Evolutionary conservation across 2,888 invertebrate genomes (phyloP).

Genomic region (Acrobasis suavella): DNA sequence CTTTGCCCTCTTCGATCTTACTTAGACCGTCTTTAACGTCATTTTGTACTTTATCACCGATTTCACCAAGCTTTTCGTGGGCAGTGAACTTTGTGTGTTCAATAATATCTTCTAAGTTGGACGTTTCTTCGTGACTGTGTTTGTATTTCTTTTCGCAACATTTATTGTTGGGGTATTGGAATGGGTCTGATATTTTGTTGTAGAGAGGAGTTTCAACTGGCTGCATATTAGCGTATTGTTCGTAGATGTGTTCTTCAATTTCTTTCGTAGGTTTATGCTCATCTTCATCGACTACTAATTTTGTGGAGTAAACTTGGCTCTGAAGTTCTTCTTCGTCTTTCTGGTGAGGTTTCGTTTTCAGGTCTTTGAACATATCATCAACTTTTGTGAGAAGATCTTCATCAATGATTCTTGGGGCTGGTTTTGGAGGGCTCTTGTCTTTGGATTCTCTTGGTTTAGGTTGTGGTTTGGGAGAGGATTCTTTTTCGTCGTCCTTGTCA

Average conservation of each 20-base stretch:
- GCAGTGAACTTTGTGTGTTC: conserved; percentile 71
- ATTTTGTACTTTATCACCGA: conserved; percentile 52
- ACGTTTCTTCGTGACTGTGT: conserved; percentile 73
- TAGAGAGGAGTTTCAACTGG: conserved; percentile 69
- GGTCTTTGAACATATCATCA: conserved; percentile 78
- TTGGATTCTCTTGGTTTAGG: conserved; percentile 42
- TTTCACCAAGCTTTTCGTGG: conserved; percentile 62
- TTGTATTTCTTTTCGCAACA: conserved; percentile 68
- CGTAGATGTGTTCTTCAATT: conserved; percentile 61
- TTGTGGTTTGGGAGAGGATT: conserved; percentile 53
- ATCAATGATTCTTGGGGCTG: conserved; percentile 70
- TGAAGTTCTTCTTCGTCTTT: conserved; percentile 63
- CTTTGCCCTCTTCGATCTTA: conserved; percentile 62
- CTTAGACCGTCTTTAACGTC: conserved; percentile 56
- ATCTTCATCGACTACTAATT: conserved; percentile 72
- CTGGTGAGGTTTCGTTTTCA: conserved; percentile 59
- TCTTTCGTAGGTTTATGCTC: conserved; percentile 44
- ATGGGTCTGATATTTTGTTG: conserved; percentile 59
- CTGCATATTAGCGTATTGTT: conserved; percentile 73
- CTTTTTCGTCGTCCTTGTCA: conserved; percentile 61
- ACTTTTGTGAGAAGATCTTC: conserved; percentile 76
- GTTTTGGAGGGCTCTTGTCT: conserved; percentile 53
- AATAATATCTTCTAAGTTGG: conserved; percentile 66
- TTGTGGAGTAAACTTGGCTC: conserved; percentile 65
- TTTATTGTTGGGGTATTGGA: conserved; percentile 55